Conservation (phyloP, 1,140 invertebrate species). For the Chlorops oryzae region DNA sequence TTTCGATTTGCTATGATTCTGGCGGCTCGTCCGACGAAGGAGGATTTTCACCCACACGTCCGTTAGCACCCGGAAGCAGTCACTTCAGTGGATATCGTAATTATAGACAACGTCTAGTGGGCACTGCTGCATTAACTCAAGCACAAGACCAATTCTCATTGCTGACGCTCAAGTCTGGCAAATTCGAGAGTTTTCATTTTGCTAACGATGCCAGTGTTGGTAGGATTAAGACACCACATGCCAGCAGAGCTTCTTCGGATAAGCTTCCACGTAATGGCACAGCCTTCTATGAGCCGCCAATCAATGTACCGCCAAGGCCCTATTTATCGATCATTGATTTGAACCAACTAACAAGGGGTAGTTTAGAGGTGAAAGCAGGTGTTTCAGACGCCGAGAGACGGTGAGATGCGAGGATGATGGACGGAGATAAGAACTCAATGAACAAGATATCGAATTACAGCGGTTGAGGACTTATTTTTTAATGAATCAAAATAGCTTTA, state of each 20-base stretch:
- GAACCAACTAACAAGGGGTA: slow-evolving; percentile 60
- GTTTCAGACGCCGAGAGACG: slow-evolving; percentile 35
- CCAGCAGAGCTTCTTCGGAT: background rate
- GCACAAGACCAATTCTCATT: slow-evolving; percentile 35
- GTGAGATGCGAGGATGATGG: no score
- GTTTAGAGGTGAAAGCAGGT: slow-evolving; percentile 48
- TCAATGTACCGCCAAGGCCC: slow-evolving; percentile 52
- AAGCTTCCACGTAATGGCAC: background rate
- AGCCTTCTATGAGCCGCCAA: slow-evolving; percentile 23
- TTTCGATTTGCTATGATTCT: slow-evolving; percentile 54
- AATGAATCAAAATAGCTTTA: background rate
- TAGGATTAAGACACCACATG: background rate
- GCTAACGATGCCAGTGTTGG: slow-evolving; percentile 20
- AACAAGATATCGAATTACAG: no score
- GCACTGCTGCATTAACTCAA: slow-evolving; percentile 21
- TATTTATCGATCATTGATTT: slow-evolving; percentile 67
- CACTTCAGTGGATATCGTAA: slow-evolving; percentile 39
- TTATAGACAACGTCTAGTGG: slow-evolving; percentile 23
- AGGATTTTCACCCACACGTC: slow-evolving; percentile 34
- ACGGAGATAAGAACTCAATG: no score
- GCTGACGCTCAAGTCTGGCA: slow-evolving; percentile 43
- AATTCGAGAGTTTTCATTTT: slow-evolving; percentile 46
- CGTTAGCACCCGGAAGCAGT: slow-evolving; percentile 36
- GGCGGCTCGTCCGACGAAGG: slow-evolving; percentile 49
- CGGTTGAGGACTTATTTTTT: background rate